Evolutionary conservation across 2,888 invertebrate genomes (phyloP).

Genomic region (Heteromyza rotundicornis): DNA sequence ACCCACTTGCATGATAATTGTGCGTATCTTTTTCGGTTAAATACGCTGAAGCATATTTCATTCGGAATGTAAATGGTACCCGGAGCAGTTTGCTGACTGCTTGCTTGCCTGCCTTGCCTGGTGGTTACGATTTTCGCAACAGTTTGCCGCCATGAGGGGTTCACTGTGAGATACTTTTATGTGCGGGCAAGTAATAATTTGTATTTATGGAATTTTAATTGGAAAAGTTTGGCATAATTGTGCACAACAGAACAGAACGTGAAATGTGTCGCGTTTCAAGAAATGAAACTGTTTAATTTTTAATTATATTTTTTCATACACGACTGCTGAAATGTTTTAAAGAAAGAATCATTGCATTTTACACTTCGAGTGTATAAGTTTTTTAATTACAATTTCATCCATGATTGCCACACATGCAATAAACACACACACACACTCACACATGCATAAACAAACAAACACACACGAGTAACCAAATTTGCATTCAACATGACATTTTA

Average conservation of each 20-base stretch:
- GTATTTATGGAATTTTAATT: slow-evolving; percentile 40
- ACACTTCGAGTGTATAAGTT: no score
- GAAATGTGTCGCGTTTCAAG: no score
- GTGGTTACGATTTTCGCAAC: no score
- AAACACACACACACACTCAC: not conserved
- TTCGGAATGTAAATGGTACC: no score
- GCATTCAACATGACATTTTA: not conserved
- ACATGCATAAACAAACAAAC: not conserved
- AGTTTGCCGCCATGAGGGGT: no score
- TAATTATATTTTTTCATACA: no score
- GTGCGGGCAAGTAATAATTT: slow-evolving; percentile 23
- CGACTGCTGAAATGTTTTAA: no score
- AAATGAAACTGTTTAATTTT: no score
- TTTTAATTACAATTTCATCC: not conserved
- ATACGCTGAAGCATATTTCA: not conserved
- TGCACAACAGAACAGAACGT: not conserved
- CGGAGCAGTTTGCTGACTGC: no score
- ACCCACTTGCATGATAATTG: not conserved
- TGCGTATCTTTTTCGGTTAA: not conserved
- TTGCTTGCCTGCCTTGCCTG: no score
- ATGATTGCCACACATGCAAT: not conserved
- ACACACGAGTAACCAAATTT: not conserved
- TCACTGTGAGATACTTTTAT: no score
- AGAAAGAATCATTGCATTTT: no score
- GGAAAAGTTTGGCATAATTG: slow-evolving; percentile 38